Evolutionary conservation across 2,888 invertebrate genomes (phyloP).

Genomic region (Scaptomyza tumidula): DNA sequence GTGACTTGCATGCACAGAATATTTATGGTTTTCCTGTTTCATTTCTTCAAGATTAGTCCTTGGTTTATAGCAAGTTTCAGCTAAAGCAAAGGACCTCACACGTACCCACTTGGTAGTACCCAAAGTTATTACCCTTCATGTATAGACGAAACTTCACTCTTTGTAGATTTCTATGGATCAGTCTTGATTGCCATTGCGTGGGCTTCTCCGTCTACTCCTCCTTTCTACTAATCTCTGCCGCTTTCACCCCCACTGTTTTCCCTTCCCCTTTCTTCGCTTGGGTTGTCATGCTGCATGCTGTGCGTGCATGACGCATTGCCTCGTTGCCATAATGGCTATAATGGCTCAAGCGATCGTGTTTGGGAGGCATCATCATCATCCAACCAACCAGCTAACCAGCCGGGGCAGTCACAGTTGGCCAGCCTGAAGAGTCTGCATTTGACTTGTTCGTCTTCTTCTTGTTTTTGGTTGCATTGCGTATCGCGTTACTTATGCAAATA

Average conservation of each 20-base stretch:
- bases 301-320: conserved; percentile 78
- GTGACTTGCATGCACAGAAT: no score
- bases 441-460: conserved; percentile 21
- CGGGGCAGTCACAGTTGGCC: conserved; percentile 11
- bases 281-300: conserved; percentile 48
- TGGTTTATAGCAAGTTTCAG: not conserved
- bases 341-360: conserved; percentile 69
- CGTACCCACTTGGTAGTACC: not conserved
- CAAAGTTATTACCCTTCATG: conserved; percentile 20
- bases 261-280: not conserved
- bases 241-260: not conserved
- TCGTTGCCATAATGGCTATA: conserved; percentile 68
- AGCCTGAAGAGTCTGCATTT: conserved; percentile 31
- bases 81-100: conserved; percentile 13
- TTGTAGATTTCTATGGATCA: conserved; percentile 32
- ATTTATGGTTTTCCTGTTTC: no score
- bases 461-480: conserved; percentile 58
- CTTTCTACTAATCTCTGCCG: conserved; percentile 23
- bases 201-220: conserved; percentile 20
- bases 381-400: not conserved
- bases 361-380: conserved; percentile 64
- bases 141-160: conserved; percentile 8
- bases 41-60: not conserved
- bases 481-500: conserved; percentile 81
- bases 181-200: conserved; percentile 41